Evolutionary conservation across 2,888 invertebrate species (phyloP).

Genomic region (Drosophila tripunctata): DNA sequence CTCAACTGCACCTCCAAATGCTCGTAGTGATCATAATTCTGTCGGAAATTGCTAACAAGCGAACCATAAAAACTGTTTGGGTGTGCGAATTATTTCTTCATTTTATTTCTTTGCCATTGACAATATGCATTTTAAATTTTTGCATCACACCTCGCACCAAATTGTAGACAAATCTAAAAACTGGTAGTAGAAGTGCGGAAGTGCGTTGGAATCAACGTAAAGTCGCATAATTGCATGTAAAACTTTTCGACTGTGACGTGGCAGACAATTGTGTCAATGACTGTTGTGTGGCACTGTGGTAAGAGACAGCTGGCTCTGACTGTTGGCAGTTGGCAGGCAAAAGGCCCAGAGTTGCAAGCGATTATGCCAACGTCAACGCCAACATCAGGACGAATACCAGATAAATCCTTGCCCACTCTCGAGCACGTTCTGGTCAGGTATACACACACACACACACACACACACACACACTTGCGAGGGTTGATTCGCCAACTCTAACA

Average conservation of each 20-base stretch:
- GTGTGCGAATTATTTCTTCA: not conserved
- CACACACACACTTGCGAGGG: slow-evolving; percentile 3
- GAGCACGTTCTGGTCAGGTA: slow-evolving; percentile 53
- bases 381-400: slow-evolving; percentile 32
- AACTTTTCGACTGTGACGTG: slow-evolving; percentile 53
- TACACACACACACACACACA: slow-evolving; percentile 18
- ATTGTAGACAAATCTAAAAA: not conserved
- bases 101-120: not conserved
- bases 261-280: slow-evolving; percentile 70
- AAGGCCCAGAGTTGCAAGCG: slow-evolving; percentile 24
- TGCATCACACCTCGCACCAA: slow-evolving; percentile 16
- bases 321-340: slow-evolving; percentile 15
- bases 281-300: slow-evolving; percentile 61
- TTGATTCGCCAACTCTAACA: slow-evolving; percentile 57
- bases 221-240: slow-evolving; percentile 66
- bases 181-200: no score
- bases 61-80: slow-evolving; percentile 65
- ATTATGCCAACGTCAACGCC: slow-evolving; percentile 11
- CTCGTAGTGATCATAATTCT: slow-evolving; percentile 61
- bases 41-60: slow-evolving; percentile 70
- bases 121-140: slow-evolving; percentile 62
- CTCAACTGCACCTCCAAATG: slow-evolving; percentile 15
- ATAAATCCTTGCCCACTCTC: slow-evolving; percentile 56
- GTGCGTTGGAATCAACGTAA: slow-evolving; percentile 51
- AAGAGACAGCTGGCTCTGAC: not conserved